Evolutionary conservation across 2,888 invertebrate species (phyloP), one percentile per base, ranked within the genome.

Genomic region (Platynereis dumerilii): DNA sequence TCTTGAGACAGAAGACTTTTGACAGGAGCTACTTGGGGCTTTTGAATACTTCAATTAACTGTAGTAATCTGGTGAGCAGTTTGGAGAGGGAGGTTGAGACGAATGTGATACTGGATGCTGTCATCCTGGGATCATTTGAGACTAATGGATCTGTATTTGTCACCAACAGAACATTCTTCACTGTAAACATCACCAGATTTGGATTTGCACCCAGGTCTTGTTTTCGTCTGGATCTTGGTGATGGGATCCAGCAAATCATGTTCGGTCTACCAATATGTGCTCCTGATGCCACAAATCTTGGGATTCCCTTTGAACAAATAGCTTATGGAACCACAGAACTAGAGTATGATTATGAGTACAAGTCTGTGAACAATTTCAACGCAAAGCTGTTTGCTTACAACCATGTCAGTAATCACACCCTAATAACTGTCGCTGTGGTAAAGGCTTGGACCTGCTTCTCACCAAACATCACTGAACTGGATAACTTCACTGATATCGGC

Each of bases 301-400:
- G 48, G 17, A 20, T 48, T 5, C 48, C n/a, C 3, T 48, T 48
- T 48, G 22, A 20, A 48, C 20, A 48, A n/a, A n/a, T 48, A 3
- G 22, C 48, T 20, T 20, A 20, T 20, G 48, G 22, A 5, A 22
- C n/a, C n/a, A 48, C n/a, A n/a, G n/a, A 12, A 22, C 5, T 48
- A 48, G 48, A 20, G 20, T 22, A 48, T 48, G n/a, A n/a, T 20
- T 48, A 48, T 48, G 48, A 20, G n/a, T 48, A 48, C 22, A n/a
- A n/a, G 7, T 20, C 48, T 20, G n/a, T n/a, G 48, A 28, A 28
- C 27, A 44, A 24, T 2, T 58, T 58, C 28, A 24, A 34, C 10
- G 58, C 58, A 7, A 58, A 34, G 2, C 15, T 58, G 10, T 58
- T 58, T n/a, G 58, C 58, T 2, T 58, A 27, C 27, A 58, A 58